Evolutionary conservation across 2,113 vertebrate genomes (phyloP), one percentile per base, ranked within the genome.

Genomic region (Puffinus mauretanicus): DNA sequence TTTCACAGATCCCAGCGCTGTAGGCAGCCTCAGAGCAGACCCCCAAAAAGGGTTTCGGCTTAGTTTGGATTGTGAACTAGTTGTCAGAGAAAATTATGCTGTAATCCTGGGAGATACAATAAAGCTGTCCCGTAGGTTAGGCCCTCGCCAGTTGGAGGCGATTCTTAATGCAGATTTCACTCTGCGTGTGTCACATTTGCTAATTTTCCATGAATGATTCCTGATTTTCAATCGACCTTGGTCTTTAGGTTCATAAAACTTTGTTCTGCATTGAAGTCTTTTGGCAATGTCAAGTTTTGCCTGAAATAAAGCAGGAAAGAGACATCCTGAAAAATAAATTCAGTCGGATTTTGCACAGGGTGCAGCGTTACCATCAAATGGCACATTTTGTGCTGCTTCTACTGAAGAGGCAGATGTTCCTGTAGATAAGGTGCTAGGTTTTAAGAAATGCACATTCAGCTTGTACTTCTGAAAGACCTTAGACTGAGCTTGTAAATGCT

Each of bases 141-240:
- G 73, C 46, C 75, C 71, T 85, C 5, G 61, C 89, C 94, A 95
- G 78, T 58, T 97, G 93, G 94, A 97, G 81, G 58, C 4, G 1
- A 88, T 87, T 79, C 73, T 82, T 87, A 87, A 81, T 11, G 49
- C 82, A 94, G 89, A 91, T 87, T 94, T 97, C 91, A 80, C 49
- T 94, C 91, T 30, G 42, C 1, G 0, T 85, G 66, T 95, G 82
- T 94, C 95, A 65, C 46, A 58, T 93, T 69, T 93, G 73, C 84
- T 94, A 94, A 94, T 94, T 97, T 97, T 94, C 94, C 89, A 32
- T 94, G 86, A 96, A 94, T 92, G 88, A 94, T 95, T 95, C 86
- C 95, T 94, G 89, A 90, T 89, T 97, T 94, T 95, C 89, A 96
- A 85, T 93, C 4, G 26, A 94, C 94, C 95, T 97, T 93, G 79